Conservation (phyloP, 2,888 invertebrate genomes). For the Microctonus hyperodae region DNA sequence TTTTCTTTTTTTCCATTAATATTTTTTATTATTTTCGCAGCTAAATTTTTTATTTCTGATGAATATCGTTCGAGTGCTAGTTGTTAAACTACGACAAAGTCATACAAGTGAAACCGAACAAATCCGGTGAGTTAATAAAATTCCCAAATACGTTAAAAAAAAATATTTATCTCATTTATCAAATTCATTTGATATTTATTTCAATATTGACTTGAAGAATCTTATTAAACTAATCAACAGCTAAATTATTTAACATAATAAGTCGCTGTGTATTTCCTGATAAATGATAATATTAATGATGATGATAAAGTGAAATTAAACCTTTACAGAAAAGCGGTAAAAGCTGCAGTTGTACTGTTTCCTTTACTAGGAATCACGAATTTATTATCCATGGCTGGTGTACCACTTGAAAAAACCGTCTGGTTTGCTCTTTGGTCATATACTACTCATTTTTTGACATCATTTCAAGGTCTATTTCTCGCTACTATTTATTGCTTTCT, state of each 20-base stretch:
- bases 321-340: slow-evolving; percentile 75
- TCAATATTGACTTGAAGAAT: no score
- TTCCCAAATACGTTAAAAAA: no score
- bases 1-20: background rate
- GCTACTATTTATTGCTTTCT: slow-evolving; percentile 83
- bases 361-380: slow-evolving; percentile 85
- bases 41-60: slow-evolving; percentile 79
- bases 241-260: no score
- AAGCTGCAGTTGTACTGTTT: slow-evolving; percentile 79
- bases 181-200: no score
- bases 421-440: slow-evolving; percentile 85
- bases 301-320: background rate
- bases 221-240: no score
- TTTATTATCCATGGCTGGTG: slow-evolving; percentile 75
- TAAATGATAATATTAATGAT: background rate
- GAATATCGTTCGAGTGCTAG: slow-evolving; percentile 80
- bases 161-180: no score
- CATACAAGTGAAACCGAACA: slow-evolving; percentile 79
- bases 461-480: slow-evolving; percentile 85
- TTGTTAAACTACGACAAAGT: slow-evolving; percentile 77
- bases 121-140: slow-evolving; percentile 75
- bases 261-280: background rate
- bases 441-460: slow-evolving; percentile 78
- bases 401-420: slow-evolving; percentile 71
- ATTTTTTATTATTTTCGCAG: slow-evolving; percentile 61